Conservation (phyloP, 2,888 invertebrate species). For the Ceramica pisi region DNA sequence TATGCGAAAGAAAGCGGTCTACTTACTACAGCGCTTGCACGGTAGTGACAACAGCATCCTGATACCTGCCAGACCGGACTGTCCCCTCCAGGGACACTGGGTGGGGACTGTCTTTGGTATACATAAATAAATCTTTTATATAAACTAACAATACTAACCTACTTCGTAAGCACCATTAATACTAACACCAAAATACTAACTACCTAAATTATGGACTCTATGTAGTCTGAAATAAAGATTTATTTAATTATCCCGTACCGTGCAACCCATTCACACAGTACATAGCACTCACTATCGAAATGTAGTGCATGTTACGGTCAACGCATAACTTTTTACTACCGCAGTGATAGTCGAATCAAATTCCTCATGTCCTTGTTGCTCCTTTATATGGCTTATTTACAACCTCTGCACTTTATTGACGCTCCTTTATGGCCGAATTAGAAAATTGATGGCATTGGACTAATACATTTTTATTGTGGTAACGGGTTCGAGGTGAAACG, state of each 20-base stretch:
- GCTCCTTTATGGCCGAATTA: constrained; percentile 61
- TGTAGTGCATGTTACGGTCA: constrained; percentile 76
- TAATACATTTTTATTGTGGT: constrained; percentile 50
- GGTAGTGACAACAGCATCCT: too few species aligned
- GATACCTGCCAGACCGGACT: too few species aligned
- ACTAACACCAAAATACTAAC: too few species aligned
- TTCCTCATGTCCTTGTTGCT: constrained; percentile 74
- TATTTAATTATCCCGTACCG: constrained; percentile 63
- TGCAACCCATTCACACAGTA: constrained; percentile 61
- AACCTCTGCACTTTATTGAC: constrained; percentile 60
- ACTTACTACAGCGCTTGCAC: too few species aligned
- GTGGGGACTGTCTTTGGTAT: too few species aligned
- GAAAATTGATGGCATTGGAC: constrained; percentile 55
- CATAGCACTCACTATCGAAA: constrained; percentile 79
- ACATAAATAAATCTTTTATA: too few species aligned
- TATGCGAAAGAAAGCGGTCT: too few species aligned
- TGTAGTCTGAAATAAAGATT: too few species aligned
- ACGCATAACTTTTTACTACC: constrained; percentile 82
- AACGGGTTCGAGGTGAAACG: constrained; percentile 19
- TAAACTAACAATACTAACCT: too few species aligned
- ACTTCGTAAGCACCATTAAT: too few species aligned
- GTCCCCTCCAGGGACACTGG: too few species aligned
- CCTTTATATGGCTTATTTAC: constrained; percentile 65
- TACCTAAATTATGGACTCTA: too few species aligned
- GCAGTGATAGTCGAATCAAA: constrained; percentile 76